Evolutionary conservation across 2,888 invertebrate species (phyloP), one percentile per base, ranked within the genome.

Genomic region (Cetonia aurata): DNA sequence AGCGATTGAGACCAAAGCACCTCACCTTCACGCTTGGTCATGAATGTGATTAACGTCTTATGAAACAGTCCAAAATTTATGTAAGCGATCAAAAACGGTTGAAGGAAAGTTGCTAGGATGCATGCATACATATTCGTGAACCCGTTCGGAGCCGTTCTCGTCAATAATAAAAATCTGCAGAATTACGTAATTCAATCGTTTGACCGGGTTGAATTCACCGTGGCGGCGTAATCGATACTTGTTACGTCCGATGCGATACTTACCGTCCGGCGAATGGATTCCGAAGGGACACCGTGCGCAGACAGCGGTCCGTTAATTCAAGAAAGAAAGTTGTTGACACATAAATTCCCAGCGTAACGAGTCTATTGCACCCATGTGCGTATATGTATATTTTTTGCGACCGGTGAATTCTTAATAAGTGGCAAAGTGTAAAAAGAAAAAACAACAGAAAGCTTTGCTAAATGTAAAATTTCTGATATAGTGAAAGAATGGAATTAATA

Each of bases 251-350:
- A 9, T 9, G 9, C 37, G 37, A 37, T 37, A 37, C 15, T 42
- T 17, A 41, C 42, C 12, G 42, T 42, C 57, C n/a, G 42, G 33
- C 17, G 57, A 57, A 57, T 42, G 41, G 57, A 57, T 19, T 56
- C 55, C 33, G 33, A 57, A 17, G 42, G 25, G 42, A 57, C 12
- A 12, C 19, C 41, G 42, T 57, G 17, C 12, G 57, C 42, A 42
- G 41, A 17, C 57, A n/a, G 57, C 25, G 57, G 57, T 8, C 33
- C 10, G 9, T 57, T 17, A 6, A 42, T 44, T n/a, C 55, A 13
- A 25, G 55, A 57, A 57, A 57, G 57, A 57, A 57, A 57, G 57
- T 42, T 57, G 57, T 25, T 57, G 42, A 57, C 57, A 37, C 37
- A 57, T 57, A 42, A 42, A 57, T 57, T 44, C 41, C 19, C 17